Conservation (phyloP, 2,797 vertebrate genomes). For the Vespertilio murinus region DNA sequence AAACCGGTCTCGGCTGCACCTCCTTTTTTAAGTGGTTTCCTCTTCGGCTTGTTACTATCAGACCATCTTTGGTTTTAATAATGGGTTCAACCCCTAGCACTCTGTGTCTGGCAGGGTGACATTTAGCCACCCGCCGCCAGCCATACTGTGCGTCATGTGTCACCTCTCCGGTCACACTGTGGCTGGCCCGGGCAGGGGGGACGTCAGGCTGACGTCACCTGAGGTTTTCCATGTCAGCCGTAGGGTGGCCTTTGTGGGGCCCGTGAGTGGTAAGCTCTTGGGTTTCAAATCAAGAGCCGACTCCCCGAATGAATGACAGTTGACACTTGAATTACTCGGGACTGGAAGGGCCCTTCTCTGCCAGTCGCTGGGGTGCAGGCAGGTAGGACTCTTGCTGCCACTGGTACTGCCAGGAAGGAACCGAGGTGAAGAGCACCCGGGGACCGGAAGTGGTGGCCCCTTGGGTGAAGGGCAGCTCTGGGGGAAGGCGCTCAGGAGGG, state of each 20-base stretch:
- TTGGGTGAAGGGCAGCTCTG: not conserved
- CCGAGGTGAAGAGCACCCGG: not conserved
- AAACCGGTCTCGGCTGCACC: not conserved
- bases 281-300: not conserved
- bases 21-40: not conserved
- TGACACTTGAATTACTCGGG: not conserved
- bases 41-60: no score
- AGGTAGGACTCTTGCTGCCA: not conserved
- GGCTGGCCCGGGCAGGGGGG: not conserved
- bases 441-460: no score
- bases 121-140: not conserved
- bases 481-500: not conserved
- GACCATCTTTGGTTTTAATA: not conserved
- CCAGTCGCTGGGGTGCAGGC: not conserved
- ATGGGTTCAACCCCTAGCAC: not conserved
- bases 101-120: not conserved
- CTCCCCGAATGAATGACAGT: not conserved
- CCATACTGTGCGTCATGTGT: accelerated
- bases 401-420: not conserved
- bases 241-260: not conserved
- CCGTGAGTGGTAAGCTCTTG: not conserved
- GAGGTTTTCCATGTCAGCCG: not conserved
- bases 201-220: not conserved
- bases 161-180: not conserved
- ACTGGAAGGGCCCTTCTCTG: not conserved